phyloP scores from a whole-genome alignment of 2,797 vertebrate genomes.

The Lepilemur ruficaudatus region DNA sequence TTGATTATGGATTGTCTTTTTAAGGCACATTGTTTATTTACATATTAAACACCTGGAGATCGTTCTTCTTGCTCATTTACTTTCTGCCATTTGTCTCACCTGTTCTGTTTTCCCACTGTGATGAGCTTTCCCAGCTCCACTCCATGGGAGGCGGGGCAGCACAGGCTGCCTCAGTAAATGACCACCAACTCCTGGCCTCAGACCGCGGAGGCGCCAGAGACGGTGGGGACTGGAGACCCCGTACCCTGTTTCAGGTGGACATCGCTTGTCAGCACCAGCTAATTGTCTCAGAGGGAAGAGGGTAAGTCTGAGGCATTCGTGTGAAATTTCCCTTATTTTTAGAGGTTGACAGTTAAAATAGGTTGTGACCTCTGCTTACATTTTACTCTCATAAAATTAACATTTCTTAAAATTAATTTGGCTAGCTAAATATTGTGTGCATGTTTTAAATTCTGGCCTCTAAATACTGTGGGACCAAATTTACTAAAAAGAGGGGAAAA shows the following conservation, averaged over 20 bases:
- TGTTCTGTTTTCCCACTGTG: background rate
- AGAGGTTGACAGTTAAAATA: background rate
- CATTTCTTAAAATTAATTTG: background rate
- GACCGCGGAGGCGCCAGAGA: accelerated
- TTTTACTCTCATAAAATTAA: background rate
- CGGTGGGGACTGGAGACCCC: background rate
- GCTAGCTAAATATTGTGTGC: background rate
- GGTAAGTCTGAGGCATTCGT: background rate
- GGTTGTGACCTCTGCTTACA: background rate
- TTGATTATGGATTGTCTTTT: background rate
- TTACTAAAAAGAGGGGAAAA: background rate
- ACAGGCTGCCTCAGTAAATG: background rate
- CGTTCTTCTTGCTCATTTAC: background rate
- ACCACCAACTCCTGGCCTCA: background rate
- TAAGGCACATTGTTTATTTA: background rate
- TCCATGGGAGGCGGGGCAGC: background rate
- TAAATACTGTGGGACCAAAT: background rate
- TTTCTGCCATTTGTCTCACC: background rate
- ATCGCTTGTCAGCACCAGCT: background rate
- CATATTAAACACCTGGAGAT: background rate
- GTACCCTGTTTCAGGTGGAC: background rate
- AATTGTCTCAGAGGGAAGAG: background rate
- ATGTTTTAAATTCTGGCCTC: slow-evolving; percentile 7
- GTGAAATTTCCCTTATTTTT: background rate
- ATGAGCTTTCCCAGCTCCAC: background rate